Base-by-base conservation (phyloP, 2,797 vertebrate genomes). In the Enteromius trimaculatus region DNA sequence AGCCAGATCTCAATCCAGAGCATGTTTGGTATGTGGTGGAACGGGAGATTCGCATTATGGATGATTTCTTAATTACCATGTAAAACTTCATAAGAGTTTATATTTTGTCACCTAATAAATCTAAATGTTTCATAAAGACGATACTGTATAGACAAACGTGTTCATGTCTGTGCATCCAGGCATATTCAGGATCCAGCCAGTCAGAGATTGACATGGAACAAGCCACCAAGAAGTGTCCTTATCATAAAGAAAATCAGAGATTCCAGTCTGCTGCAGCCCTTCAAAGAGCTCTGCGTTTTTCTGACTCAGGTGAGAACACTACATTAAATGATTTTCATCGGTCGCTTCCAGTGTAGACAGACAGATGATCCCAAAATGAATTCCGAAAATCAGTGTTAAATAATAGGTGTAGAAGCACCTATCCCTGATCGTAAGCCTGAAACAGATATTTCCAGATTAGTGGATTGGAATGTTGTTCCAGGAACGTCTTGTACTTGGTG, bases 161-260 rank as follows among this genome's bases (percentile, higher is more conserved):
- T 83, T 49, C 23, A 6, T 51, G 9, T 86, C 10, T 84, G 23
- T 60, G 14, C 51, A 58, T 69, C 82, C 85, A 99, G 98, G 98
- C 98, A 99, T 92, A 98, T 99, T 88, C 98, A 99, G 94, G 98
- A 99, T 88, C 98, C 98, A 51, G 97, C 97, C 47, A 98, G 96
- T 93, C 98, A 99, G 93, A 95, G 95, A 91, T 92, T 99, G 92
- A 98, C 98, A 0, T 99, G 98, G 98, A 99, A 96, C 96, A 99
- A 97, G 90, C 94, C 96, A 69, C 98, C 98, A 0, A 97, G 97
- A 96, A 99, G 97, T 58, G 97, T 99, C 87, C 96, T 99, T 47
- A 97, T 99, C 79, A 97, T 99, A 88, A 99, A 99, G 92, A 99
- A 99, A 93, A 96, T 99, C 65, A 92, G 93, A 47, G 98, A 99